Conservation (phyloP, 1,140 invertebrate genomes). For the Chrysoperla carnea region DNA sequence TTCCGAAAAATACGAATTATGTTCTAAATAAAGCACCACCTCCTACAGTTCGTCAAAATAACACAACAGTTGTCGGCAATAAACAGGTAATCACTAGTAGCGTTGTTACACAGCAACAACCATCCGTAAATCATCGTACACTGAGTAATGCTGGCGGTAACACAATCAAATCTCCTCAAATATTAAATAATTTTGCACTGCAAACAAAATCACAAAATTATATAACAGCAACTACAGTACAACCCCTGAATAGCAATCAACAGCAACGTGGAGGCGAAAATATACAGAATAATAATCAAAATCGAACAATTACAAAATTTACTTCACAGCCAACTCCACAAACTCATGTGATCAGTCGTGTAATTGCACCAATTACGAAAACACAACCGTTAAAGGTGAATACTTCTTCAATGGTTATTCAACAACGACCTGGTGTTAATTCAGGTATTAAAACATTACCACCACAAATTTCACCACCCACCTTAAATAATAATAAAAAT, state of each 20-base stretch:
- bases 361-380: not conserved
- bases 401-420: not conserved
- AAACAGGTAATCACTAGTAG: not conserved
- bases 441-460: not conserved
- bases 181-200: not conserved
- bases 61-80: not conserved
- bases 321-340: not conserved
- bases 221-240: not conserved
- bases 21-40: not conserved
- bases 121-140: not conserved
- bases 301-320: not conserved
- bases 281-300: not conserved
- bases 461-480: not conserved
- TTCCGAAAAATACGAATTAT: constrained; percentile 7
- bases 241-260: too few species aligned
- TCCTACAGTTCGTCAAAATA: constrained; percentile 1
- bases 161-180: not conserved
- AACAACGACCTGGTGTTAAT: not conserved
- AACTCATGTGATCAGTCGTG: not conserved
- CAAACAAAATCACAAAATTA: not conserved
- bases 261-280: too few species aligned
- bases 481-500: not conserved
- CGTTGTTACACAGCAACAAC: not conserved
- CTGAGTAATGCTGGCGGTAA: too few species aligned
- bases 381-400: not conserved